Evolutionary conservation across 2,888 invertebrate genomes (phyloP).

Genomic region (Heliothis peltigera): DNA sequence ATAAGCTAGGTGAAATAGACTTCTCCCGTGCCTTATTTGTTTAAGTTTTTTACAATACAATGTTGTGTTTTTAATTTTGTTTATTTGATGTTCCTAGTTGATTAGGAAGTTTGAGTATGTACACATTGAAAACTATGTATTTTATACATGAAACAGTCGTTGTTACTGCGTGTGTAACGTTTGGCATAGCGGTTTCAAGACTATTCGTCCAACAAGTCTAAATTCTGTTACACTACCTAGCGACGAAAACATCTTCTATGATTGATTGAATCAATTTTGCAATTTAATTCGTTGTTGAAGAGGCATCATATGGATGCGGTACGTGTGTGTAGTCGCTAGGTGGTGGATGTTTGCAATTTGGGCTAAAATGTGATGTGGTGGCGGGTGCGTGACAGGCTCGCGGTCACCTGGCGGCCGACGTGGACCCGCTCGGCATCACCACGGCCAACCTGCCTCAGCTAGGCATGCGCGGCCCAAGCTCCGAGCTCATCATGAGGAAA

Average conservation of each 20-base stretch:
- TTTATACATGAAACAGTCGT: constrained; percentile 47
- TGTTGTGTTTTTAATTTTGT: constrained; percentile 30
- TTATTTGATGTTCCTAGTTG: constrained; percentile 24
- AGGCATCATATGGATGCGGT: not conserved
- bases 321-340: constrained; percentile 62
- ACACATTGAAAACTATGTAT: constrained; percentile 6
- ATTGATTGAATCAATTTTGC: constrained; percentile 15
- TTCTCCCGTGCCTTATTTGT: constrained; percentile 17
- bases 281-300: not conserved
- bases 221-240: constrained; percentile 71
- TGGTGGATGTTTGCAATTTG: constrained; percentile 69
- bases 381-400: constrained; percentile 93
- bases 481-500: constrained; percentile 90
- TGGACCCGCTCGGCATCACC: constrained; percentile 98
- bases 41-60: constrained; percentile 28
- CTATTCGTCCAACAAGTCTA: constrained; percentile 61
- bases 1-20: constrained; percentile 30
- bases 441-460: constrained; percentile 91
- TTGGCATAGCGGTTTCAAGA: constrained; percentile 74
- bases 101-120: constrained; percentile 14
- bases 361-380: constrained; percentile 80
- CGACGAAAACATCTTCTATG: constrained; percentile 55
- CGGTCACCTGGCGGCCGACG: constrained; percentile 97
- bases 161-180: constrained; percentile 69
- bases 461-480: constrained; percentile 87